Conservation (phyloP, 2,888 invertebrate species). For the Cartodere bifasciata region DNA sequence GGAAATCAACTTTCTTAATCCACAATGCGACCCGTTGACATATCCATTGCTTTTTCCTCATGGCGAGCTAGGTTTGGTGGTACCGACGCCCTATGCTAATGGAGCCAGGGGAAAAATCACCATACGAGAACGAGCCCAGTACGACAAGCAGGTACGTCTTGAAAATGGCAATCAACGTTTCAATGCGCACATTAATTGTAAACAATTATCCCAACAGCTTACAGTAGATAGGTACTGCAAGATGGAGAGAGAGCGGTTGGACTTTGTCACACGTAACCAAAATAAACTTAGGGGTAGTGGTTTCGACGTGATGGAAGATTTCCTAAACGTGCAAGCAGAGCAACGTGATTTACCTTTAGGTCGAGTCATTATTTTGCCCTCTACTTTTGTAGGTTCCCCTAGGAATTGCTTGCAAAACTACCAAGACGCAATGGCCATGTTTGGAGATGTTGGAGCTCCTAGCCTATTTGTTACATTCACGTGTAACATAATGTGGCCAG, state of each 20-base stretch:
- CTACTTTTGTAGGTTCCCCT: too few relatives aligned
- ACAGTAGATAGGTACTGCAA: conserved; percentile 7
- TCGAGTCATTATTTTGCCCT: conserved; percentile 7
- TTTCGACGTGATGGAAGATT: conserved; percentile 2
- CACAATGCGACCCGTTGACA: conserved; percentile 11
- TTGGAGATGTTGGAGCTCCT: conserved; percentile 10
- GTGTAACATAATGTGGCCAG: conserved; percentile 14
- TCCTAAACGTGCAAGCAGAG: conserved; percentile 4
- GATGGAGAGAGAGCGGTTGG: conserved; percentile 7
- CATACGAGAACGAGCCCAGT: conserved; percentile 4
- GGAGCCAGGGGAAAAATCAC: neutral
- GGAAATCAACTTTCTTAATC: conserved; percentile 6
- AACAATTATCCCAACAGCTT: conserved; percentile 10
- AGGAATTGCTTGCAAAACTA: conserved; percentile 7
- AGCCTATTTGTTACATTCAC: conserved; percentile 14
- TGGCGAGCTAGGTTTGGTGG: conserved; percentile 12
- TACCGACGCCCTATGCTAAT: neutral
- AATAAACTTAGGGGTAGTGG: conserved; percentile 3
- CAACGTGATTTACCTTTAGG: conserved; percentile 7
- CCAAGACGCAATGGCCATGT: conserved; percentile 14
- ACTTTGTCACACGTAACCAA: conserved; percentile 5
- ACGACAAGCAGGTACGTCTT: conserved; percentile 3
- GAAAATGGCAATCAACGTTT: too few relatives aligned
- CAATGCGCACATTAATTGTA: neutral
- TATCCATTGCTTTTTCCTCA: conserved; percentile 14